Evolutionary conservation across 2,888 invertebrate species (phyloP).

Genomic region (Limnephilus rhombicus): DNA sequence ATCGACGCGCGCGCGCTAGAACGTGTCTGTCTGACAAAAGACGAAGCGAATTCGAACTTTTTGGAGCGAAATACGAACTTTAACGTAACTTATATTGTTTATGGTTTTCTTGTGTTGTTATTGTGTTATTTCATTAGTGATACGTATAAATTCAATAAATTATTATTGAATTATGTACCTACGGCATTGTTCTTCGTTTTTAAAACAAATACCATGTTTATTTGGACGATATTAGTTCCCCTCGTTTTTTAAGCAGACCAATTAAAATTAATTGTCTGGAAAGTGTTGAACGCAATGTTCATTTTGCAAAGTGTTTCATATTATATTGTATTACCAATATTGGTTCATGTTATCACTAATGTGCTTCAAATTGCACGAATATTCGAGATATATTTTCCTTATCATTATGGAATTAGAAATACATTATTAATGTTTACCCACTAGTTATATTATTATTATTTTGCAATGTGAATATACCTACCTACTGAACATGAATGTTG

Average conservation of each 20-base stretch:
- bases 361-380: neutral
- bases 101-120: neutral
- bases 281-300: neutral
- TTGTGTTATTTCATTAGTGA: neutral
- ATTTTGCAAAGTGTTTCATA: neutral
- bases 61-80: conserved; percentile 54
- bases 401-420: neutral
- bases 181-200: neutral
- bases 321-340: neutral
- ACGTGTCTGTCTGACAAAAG: conserved; percentile 28
- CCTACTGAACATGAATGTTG: no score
- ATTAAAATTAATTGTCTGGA: conserved; percentile 34
- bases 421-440: neutral
- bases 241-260: conserved; percentile 32
- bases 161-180: neutral
- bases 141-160: neutral
- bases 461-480: neutral
- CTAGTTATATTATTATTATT: neutral
- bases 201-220: neutral
- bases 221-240: neutral
- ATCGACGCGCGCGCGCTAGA: conserved; percentile 44
- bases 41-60: conserved; percentile 41
- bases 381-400: conserved; percentile 1
- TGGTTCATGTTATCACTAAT: neutral
- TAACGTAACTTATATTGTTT: neutral